Evolutionary conservation across 2,113 vertebrate species (phyloP), one percentile per base, ranked within the genome.

Genomic region (Loxodonta africana): DNA sequence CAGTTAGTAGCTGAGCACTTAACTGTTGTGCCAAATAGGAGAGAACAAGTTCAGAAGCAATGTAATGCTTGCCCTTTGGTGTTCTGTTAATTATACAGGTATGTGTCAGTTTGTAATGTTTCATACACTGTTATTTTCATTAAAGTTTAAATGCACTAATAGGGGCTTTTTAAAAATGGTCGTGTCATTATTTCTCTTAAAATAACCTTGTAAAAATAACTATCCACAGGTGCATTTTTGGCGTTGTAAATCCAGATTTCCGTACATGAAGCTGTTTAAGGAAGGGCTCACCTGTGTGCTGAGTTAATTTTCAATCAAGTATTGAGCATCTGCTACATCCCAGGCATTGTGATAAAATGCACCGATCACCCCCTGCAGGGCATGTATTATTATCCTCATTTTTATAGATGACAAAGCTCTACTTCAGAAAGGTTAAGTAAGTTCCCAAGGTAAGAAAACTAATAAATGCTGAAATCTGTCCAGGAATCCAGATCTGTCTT

Each of bases 401-500:
- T 97, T 95, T 92, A 93, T 67, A 90, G 48, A 94, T 95, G 85
- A 83, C 82, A 90, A 91, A 97, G 48, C 12, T 92, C 62, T 94
- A 77, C 67, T 86, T 88, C 78, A 20, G 62, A 96, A 96, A 96
- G 51, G 67, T 88, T 88, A 94, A 93, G 74, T 96, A 90, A 90
- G 88, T 95, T 92, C 48, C 46, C 82, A 97, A 97, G 83, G 91
- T 96, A 95, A 92, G 88, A 95, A 97, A 93, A 96, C 17, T 81
- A 90, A 90, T 83, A 85, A 93, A 87, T 82, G 77, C 18, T 92
- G 48, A 26, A 92, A 73, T 92, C 83, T 89, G 1, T 87, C 82
- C 87, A 44, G 26, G 28, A 92, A 90, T 90, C 17, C 65, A 89
- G 26, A 92, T 88, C 21, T 91, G 77, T 92, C 63, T 90, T 94